These are phyloP conservation scores for Notolepis coatsorum DNA, from an alignment of 2,797 vertebrate species.

Conservation along the genomic window DNA sequence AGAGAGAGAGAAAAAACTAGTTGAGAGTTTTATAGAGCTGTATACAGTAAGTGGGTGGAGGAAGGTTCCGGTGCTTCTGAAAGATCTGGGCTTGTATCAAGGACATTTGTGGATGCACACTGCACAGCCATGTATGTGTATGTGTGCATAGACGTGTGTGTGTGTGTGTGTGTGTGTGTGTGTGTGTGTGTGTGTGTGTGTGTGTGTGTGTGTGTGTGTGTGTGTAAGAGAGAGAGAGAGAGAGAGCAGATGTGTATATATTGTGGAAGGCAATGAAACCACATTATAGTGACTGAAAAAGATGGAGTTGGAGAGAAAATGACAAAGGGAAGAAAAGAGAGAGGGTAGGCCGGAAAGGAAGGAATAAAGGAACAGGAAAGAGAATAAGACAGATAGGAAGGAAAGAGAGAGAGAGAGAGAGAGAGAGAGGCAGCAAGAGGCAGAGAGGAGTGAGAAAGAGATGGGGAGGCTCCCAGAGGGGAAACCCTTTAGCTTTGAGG, in stretches of 20 bases:
- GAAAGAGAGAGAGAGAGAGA: conserved; percentile 38
- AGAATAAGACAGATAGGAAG: not conserved
- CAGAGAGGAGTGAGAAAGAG: conserved; percentile 22
- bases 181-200: not conserved
- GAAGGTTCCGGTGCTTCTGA: too few species aligned
- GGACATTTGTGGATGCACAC: too few species aligned
- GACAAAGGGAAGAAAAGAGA: conserved; percentile 16
- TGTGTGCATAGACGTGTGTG: conserved; percentile 14
- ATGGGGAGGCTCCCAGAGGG: conserved; percentile 38
- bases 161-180: conserved; percentile 6
- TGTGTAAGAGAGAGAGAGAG: conserved; percentile 32
- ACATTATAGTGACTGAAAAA: conserved; percentile 23
- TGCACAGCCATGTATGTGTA: too few species aligned
- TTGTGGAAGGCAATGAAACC: conserved; percentile 9
- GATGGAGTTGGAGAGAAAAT: conserved; percentile 18
- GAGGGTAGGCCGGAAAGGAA: too few species aligned
- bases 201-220: not conserved
- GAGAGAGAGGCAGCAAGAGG: not conserved
- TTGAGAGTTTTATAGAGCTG: too few species aligned
- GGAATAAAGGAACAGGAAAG: too few species aligned
- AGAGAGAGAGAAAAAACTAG: too few species aligned
- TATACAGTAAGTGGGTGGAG: too few species aligned
- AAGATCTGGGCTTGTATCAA: too few species aligned
- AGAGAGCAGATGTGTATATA: conserved; percentile 24
- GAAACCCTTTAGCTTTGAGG: conserved; percentile 22